Percentiles rank a stretch among this genome's conserved stretches.
phyloP scores from a whole-genome alignment of 2,888 invertebrate species.

The Philopedon plagiatum region DNA sequence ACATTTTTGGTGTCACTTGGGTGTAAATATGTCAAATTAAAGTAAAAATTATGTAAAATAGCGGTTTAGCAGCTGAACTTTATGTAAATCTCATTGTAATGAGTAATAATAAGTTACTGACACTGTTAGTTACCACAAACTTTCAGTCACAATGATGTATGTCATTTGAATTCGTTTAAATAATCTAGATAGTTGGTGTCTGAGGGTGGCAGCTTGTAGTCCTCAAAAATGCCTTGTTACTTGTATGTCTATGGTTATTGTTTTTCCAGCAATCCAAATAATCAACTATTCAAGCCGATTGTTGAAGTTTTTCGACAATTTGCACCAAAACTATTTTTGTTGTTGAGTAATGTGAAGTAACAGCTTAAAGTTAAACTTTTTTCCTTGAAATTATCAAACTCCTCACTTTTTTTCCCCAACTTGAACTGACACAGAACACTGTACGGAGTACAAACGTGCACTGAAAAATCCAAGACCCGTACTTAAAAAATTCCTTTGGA shows the following conservation, averaged over 20 bases:
- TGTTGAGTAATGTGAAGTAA: neutral
- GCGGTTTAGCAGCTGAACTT: slow-evolving; percentile 36
- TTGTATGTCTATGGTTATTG: too few species aligned
- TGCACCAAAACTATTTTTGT: neutral
- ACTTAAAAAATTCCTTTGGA: slow-evolving; percentile 29
- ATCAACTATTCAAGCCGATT: neutral
- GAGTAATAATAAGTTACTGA: slow-evolving; percentile 16
- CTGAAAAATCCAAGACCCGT: slow-evolving; percentile 11
- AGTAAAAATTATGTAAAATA: slow-evolving; percentile 14
- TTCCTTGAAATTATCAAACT: neutral
- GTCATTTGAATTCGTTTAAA: slow-evolving; percentile 20
- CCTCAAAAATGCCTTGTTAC: neutral
- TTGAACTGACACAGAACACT: neutral
- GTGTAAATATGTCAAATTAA: slow-evolving; percentile 2
- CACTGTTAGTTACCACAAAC: slow-evolving; percentile 9
- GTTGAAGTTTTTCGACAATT: neutral
- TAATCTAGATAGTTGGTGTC: slow-evolving; percentile 17
- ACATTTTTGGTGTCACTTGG: slow-evolving; percentile 27
- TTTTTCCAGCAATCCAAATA: neutral
- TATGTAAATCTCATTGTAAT: slow-evolving; percentile 56
- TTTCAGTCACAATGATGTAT: slow-evolving; percentile 24
- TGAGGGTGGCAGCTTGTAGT: neutral
- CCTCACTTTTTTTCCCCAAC: neutral
- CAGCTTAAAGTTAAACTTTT: neutral
- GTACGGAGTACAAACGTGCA: neutral